Base-by-base conservation (phyloP, 2,888 invertebrate genomes). In the Lepidocyrtoides sp. region DNA sequence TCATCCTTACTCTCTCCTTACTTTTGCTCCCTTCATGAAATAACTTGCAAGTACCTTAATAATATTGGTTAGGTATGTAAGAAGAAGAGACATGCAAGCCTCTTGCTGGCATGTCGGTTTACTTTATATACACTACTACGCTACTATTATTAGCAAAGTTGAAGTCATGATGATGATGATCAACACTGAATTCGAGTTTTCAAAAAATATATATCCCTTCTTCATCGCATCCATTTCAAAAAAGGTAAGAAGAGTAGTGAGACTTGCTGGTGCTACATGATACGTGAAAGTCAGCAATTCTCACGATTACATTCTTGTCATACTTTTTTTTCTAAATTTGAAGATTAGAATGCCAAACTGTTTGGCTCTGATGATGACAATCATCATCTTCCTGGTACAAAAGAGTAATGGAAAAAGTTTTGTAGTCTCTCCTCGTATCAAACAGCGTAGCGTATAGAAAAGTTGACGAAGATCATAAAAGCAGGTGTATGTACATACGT, bases 1-100 rank as follows among this genome's bases (percentile, higher is more conserved):
- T 85, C 85, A 85, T 85, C 72, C 54, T 85, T 32, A n/a, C n/a
- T n/a, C n/a, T n/a, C n/a, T 12, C 4, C 29, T 51, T 72, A 54
- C 66, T 36, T 57, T 20, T 57, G 54, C 79, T 57, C 57, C 20
- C 57, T 57, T 12, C 12, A 10, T 63, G 23, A 23, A 41, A 69
- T 72, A 32, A 32, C 48, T 48, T 54, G 44, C 14, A 23, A 32
- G 54, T 20, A n/a, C 12, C 29, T 29, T 17, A n/a, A 44, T 3
- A 1, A 8, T 75, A 12, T 5, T 75, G 44, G 48, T 75, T 75
- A 51, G 10, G 20, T 10, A n/a, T 12, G 51, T 51, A 69, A 17
- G 14, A 41, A 72, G 32, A 54, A 79, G 54, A 54, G 2, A 32
- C 2, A 82, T 41, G 79, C 32, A 36, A 7, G 41, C 29, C 17